These are phyloP conservation scores for Balearica regulorum DNA, from an alignment of 2,797 vertebrate genomes.

Conservation along the genomic window DNA sequence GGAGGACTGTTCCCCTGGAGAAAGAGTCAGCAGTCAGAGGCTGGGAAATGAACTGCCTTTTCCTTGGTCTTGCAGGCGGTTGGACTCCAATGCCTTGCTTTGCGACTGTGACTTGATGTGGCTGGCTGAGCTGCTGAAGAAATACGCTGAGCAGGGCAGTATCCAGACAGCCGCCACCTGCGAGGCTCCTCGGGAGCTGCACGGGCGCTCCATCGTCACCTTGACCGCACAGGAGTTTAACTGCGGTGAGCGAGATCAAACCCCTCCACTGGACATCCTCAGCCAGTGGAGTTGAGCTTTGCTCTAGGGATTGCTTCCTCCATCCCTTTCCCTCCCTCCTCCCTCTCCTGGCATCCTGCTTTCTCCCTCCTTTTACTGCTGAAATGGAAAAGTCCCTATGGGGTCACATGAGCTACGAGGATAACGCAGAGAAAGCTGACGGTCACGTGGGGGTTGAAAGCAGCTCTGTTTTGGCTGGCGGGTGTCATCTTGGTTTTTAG, in stretches of 20 bases:
- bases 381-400: neutral
- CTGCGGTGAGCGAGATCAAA: constrained; percentile 46
- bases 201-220: constrained; percentile 61
- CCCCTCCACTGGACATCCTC: accelerated
- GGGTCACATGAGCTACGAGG: neutral
- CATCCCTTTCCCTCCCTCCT: neutral
- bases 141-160: constrained; percentile 23
- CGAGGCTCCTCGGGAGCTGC: constrained; percentile 57
- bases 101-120: constrained; percentile 72
- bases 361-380: neutral
- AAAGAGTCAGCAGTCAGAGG: neutral
- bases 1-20: neutral
- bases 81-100: constrained; percentile 69
- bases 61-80: constrained; percentile 1
- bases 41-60: neutral
- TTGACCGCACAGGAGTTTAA: constrained; percentile 51
- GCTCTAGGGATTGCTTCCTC: neutral
- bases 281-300: neutral
- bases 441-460: accelerated
- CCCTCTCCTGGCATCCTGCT: neutral
- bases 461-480: neutral
- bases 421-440: accelerated
- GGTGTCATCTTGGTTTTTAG: neutral
- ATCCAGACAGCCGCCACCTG: constrained; percentile 67
- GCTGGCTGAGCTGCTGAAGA: constrained; percentile 67